These are phyloP conservation scores for Thysanoteuthis rhombus DNA, from an alignment of 2,888 invertebrate species.

Conservation along the genomic window DNA sequence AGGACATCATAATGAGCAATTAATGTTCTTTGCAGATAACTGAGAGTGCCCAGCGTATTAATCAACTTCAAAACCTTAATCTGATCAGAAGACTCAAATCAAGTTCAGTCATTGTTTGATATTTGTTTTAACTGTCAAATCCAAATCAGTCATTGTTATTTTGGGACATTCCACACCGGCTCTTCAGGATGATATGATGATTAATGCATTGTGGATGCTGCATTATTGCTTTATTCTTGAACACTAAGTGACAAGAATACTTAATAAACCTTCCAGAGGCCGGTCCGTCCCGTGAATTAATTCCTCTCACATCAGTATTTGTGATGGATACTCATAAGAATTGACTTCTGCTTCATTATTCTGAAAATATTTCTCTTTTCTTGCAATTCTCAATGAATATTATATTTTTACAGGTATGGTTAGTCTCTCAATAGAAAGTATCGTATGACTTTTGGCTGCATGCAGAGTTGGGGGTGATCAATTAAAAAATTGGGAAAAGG, in stretches of 20 bases:
- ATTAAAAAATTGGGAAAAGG: too few relatives aligned
- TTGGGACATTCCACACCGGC: not conserved
- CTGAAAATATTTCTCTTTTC: not conserved
- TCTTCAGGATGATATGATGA: not conserved
- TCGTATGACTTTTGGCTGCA: too few relatives aligned
- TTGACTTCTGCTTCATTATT: not conserved
- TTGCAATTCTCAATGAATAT: not conserved
- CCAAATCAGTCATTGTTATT: not conserved
- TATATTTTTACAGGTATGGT: not conserved
- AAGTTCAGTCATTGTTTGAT: not conserved
- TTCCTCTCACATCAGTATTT: not conserved
- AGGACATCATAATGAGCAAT: not conserved
- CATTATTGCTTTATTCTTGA: not conserved
- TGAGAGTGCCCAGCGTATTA: not conserved
- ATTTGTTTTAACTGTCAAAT: not conserved
- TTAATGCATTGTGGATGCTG: not conserved
- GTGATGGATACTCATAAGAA: not conserved
- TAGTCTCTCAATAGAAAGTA: too few relatives aligned
- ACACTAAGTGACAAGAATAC: constrained; percentile 12
- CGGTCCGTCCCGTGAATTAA: not conserved
- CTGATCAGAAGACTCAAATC: not conserved
- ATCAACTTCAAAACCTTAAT: not conserved
- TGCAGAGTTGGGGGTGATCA: too few relatives aligned
- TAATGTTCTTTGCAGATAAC: not conserved
- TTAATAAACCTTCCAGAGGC: not conserved